phyloP scores from a whole-genome alignment of 2,888 invertebrate genomes.

The Melolontha melolontha region DNA sequence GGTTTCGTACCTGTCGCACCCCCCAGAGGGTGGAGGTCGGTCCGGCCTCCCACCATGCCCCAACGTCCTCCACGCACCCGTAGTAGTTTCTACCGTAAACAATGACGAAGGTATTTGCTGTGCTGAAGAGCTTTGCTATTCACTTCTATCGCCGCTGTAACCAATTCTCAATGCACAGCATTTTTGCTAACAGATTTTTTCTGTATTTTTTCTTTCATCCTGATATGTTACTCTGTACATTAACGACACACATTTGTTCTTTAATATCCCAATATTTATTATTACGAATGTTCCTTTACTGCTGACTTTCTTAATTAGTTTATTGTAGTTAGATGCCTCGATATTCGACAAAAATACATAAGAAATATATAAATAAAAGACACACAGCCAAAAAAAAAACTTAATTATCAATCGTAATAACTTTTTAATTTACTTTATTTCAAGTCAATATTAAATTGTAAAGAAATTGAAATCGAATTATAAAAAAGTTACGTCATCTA shows the following conservation, averaged over 20 bases:
- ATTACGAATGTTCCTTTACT: not conserved
- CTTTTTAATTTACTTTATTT: too few relatives aligned
- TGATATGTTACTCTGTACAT: slow-evolving; percentile 19
- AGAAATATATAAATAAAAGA: too few relatives aligned
- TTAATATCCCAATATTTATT: slow-evolving; percentile 6
- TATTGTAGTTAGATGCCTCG: too few relatives aligned
- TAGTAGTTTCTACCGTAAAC: slow-evolving; percentile 63
- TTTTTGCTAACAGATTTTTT: slow-evolving; percentile 18
- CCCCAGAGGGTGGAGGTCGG: slow-evolving; percentile 69
- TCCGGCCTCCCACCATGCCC: slow-evolving; percentile 70
- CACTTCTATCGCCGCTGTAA: slow-evolving; percentile 37
- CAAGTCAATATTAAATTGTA: too few relatives aligned
- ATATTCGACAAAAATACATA: too few relatives aligned
- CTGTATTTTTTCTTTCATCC: slow-evolving; percentile 8
- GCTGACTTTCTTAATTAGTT: not conserved
- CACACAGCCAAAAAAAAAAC: too few relatives aligned
- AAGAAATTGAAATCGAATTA: too few relatives aligned
- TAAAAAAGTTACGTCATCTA: too few relatives aligned
- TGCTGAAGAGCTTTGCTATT: slow-evolving; percentile 48
- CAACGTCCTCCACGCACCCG: slow-evolving; percentile 73
- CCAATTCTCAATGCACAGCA: slow-evolving; percentile 32
- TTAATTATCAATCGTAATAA: too few relatives aligned
- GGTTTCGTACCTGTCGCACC: slow-evolving; percentile 57
- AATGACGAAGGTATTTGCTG: slow-evolving; percentile 51
- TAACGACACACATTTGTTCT: slow-evolving; percentile 12